Evolutionary conservation across 2,888 invertebrate genomes (phyloP), one percentile per base, ranked within the genome.

Genomic region (Masnerella sp.): DNA sequence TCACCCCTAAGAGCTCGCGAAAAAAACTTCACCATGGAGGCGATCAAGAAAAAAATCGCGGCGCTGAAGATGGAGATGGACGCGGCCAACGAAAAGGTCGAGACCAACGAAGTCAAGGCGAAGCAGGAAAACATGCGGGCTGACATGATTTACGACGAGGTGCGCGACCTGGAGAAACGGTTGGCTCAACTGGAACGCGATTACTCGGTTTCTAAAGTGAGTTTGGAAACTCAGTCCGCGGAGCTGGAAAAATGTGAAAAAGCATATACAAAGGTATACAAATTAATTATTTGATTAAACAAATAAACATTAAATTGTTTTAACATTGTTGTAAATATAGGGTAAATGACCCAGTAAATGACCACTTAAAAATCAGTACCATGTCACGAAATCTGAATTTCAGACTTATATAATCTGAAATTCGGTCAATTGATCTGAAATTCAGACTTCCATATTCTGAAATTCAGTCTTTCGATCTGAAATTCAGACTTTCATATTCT

Each of bases 181-280:
- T 94, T 97, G 87, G 90, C 93, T 79, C 96, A 96, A 89, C 93
- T 98, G 80, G 98, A 99, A 88, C 94, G 93, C 84, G 98, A 98
- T 89, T 92, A 97, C 85, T 93, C 92, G 85, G 90, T 92, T 82
- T 93, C 95, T 88, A 98, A 98, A 91, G 94, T 95, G 87, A 92
- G 92, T 83, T 91, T 98, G 84, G 94, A 95, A 80, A 93, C 95
- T 88, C 95, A 96, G 88, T 96, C 96, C 88, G 93, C 93, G 84
- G 95, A 96, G 88, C 91, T 98, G 83, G 99, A 99, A 88, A 96
- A 96, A 89, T 96, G 95, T 89, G 97, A 98, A 88, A 98, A 98
- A 90, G 90, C 92, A 79, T 91, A 94, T 83, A 92, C 94, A 81
- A 90, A 93, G 90, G 98, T 94, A 51, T n/a, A n/a, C n/a, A n/a